Conservation (phyloP, 2,797 vertebrate species). For the Luscinia megarhynchos region DNA sequence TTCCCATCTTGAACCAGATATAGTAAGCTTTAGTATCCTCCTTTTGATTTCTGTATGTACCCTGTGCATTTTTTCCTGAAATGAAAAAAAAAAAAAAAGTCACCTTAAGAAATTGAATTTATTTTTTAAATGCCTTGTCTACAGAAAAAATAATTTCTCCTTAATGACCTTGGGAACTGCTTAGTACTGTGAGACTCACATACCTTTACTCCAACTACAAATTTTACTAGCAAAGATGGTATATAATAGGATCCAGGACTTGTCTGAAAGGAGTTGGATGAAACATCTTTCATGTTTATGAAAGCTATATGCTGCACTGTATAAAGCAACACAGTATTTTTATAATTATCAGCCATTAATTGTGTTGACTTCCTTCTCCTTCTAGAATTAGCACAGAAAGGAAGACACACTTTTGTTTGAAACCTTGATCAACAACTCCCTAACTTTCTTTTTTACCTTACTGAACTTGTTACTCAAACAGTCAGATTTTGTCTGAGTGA, state of each 20-base stretch:
- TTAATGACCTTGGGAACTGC: neutral
- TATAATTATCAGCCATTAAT: slow-evolving; percentile 21
- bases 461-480: neutral
- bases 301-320: neutral
- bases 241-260: neutral
- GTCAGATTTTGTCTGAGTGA: neutral
- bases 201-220: neutral
- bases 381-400: slow-evolving; percentile 20
- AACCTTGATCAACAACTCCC: neutral
- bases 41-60: neutral
- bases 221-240: neutral
- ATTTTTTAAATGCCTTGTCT: neutral
- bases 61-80: neutral
- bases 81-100: neutral
- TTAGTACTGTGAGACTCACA: neutral
- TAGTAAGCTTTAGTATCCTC: neutral
- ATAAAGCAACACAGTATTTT: slow-evolving; percentile 20
- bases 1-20: neutral
- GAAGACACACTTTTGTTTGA: neutral
- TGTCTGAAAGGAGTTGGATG: neutral
- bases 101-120: neutral
- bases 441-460: neutral
- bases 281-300: neutral
- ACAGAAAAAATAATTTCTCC: neutral
- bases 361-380: slow-evolving; percentile 25